Base-by-base conservation (phyloP, 1,140 invertebrate genomes). In the Drosophila fuyamai region DNA sequence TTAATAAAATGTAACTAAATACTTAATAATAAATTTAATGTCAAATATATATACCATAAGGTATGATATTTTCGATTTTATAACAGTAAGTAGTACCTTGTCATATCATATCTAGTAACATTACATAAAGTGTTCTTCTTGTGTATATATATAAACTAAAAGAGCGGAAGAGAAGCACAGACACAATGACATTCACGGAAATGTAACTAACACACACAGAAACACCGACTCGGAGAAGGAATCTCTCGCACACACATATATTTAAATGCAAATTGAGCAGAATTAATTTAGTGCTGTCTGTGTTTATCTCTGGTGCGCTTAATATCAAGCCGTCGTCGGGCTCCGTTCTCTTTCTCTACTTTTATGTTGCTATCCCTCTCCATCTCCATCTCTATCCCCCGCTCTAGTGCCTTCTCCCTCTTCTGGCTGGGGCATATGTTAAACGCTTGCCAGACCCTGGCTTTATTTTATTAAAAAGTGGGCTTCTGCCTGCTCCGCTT, bases 261-360 rank as follows among this genome's bases (percentile, higher is more conserved):
- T 90, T 86, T 90, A 79, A 90, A 90, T 90, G 85, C 86, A 90
- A 90, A 90, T 90, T 90, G 85, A 90, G 85, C 85, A 90, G 85
- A 90, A 90, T 90, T 90, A 90, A 90, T 90, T 90, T 90, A 90
- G 82, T 85, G 71, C 85, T 86, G 70, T 66, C 80, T 86, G 74
- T 89, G 83, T 86, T 88, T 86, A 88, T 86, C 82, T 83, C 76
- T 73, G 74, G 75, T 72, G 82, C 83, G 82, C 80, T 85, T 85
- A 85, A 85, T 85, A 85, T 86, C 82, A 85, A 78, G 74, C 82
- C 82, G 56, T 80, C 82, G 78, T 65, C 66, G 65, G 60, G 55
- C 73, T 76, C 66, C 67, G 76, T 58, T 41, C 48, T 58, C 36
- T 44, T n/a, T 55, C 41, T 32, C 16, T 16, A 4, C 48, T 16